Evolutionary conservation across 2,888 invertebrate species (phyloP), one percentile per base, ranked within the genome.

Genomic region (Dexiosoma caninum): DNA sequence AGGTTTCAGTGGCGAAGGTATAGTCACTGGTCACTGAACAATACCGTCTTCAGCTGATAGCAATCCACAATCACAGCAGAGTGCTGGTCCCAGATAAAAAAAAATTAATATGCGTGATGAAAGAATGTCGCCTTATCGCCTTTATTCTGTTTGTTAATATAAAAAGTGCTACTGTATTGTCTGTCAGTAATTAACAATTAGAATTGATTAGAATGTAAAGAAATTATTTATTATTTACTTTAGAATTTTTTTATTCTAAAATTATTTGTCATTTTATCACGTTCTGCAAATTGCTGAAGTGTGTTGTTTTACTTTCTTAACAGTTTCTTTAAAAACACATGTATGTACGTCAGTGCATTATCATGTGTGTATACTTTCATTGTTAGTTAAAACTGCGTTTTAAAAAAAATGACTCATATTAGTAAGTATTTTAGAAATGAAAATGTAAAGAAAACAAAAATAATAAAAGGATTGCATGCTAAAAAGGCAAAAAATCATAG

Each of bases 241-340:
- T 59, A 30, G 19, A 53, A 55, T 60, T 60, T 49, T 53, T 66
- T 57, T 57, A 9, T 27, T 21, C n/a, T 37, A 64, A 46, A 60
- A 21, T 57, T 71, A 55, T 71, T 69, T 81, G 57, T 10, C 76
- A 77, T 81, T 44, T 72, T 62, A 64, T 81, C 81, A 81, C 81
- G 77, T 81, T 81, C 16, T 53, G 23, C 14, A 40, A 69, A 64
- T 42, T 62, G 44, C 37, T 71, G 27, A 4, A 40, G n/a, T 40
- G 10, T 55, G 60, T 27, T 8, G 14, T 74, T 21, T 32, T 23
- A 59, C 35, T 75, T 71, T 51, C 14, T 60, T 60, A 70, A 75
- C 30, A 44, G 19, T 32, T 62, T 78, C 53, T 71, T 40, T 35
- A 51, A 16, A 30, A 19, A 9, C 2, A 9, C 49, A 12, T 44